Conservation (phyloP, 2,888 invertebrate genomes). For the Lochmaea crataegi region DNA sequence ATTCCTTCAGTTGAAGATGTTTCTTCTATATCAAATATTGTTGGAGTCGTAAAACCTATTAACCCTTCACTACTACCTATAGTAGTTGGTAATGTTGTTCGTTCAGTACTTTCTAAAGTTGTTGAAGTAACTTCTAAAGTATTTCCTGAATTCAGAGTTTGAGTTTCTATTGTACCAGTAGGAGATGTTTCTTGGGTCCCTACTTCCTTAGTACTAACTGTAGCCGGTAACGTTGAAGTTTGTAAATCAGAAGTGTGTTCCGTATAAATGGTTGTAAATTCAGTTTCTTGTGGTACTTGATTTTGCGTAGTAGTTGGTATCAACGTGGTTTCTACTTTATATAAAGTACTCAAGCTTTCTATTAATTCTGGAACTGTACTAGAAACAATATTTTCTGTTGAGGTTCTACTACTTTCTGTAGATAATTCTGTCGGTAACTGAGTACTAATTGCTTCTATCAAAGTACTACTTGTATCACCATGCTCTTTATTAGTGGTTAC, state of each 20-base stretch:
- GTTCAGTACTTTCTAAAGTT: too few species aligned
- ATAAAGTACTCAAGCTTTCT: not conserved
- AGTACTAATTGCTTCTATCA: not conserved
- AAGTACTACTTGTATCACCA: not conserved
- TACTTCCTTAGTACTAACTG: constrained; percentile 11
- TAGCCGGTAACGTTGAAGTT: not conserved
- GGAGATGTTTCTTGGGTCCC: not conserved
- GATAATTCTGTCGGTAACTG: not conserved
- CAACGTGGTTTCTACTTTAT: not conserved
- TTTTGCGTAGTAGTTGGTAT: too few species aligned
- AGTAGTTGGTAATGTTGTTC: too few species aligned
- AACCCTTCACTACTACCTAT: too few species aligned
- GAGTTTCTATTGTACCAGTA: too few species aligned
- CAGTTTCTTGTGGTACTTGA: too few species aligned
- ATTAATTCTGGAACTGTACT: not conserved
- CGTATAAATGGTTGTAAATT: too few species aligned
- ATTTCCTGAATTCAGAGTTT: too few species aligned
- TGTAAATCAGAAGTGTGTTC: not conserved
- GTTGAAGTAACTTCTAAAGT: too few species aligned
- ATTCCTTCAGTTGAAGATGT: not conserved
- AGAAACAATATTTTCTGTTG: not conserved
- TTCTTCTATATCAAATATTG: too few species aligned
- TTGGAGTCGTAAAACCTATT: too few species aligned
- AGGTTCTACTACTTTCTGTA: too few species aligned
- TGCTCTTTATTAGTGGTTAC: not conserved